Base-by-base conservation (phyloP, 2,113 vertebrate species). In the Mobula hypostoma region DNA sequence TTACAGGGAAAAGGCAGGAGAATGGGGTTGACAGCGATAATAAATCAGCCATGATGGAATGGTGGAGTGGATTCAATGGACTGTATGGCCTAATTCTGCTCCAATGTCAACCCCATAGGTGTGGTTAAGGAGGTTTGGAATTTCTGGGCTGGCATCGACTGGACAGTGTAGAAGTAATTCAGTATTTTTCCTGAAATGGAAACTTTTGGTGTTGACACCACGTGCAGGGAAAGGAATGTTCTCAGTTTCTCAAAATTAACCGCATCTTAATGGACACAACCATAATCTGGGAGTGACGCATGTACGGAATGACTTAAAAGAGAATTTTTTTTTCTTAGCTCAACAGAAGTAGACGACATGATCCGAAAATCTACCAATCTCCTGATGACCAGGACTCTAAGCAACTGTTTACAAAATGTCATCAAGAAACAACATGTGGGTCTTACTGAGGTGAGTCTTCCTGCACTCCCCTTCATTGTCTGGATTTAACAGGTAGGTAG, bases 331-430 rank as follows among this genome's bases (percentile, higher is more conserved):
- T 79, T 1, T 77, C 82, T 48, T 96, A 99, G 99, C 94, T 99
- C 99, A 94, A 99, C 99, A 0, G 99, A 99, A 95, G 96, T 99
- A 0, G 99, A 99, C 6, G 99, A 99, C 94, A 99, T 99, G 98
- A 99, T 99, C 95, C 96, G 99, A 93, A 99, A 99, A 96, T 99
- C 99, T 0, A 99, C 99, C 0, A 99, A 99, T 36, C 96, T 99
- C 94, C 95, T 99, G 95, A 96, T 99, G 95, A 99, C 98, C 94
- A 96, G 99, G 78, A 99, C 98, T 0, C 97, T 99, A 94, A 99
- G 98, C 97, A 97, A 98, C 97, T 98, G 98, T 94, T 96, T 99
- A 94, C 98, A 99, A 95, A 99, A 98, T 0, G 98, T 97, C 95
- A 99, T 99, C 94, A 99, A 99, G 96, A 98, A 98, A 96, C 99